Evolutionary conservation across 2,797 vertebrate genomes (phyloP).

Genomic region (Loriculus beryllinus): DNA sequence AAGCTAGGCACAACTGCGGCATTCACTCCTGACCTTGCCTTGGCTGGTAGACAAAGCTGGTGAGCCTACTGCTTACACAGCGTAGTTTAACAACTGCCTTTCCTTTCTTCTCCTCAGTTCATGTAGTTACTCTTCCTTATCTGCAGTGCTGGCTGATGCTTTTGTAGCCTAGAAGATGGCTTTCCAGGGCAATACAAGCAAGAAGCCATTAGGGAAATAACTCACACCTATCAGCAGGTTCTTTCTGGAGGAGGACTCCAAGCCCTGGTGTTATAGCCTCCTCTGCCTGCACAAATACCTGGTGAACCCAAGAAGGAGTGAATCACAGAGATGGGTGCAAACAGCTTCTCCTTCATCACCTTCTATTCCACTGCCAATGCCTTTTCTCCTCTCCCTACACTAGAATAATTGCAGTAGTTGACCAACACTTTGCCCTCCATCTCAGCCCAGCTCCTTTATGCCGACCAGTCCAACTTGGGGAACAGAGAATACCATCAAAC

Average conservation of each 20-base stretch:
- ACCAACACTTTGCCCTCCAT: not conserved
- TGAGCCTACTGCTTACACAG: not conserved
- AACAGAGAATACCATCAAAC: not conserved
- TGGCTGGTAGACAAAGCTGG: not conserved
- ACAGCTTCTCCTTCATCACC: not conserved
- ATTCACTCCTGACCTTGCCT: not conserved
- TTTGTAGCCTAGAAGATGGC: not conserved
- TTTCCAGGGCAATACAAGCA: slow-evolving; percentile 12
- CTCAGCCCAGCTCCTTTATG: not conserved
- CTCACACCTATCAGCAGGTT: slow-evolving; percentile 12
- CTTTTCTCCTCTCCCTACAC: not conserved
- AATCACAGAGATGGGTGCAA: not conserved
- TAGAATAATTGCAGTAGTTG: not conserved
- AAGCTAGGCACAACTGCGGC: not conserved
- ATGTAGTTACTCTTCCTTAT: not conserved
- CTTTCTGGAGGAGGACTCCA: not conserved
- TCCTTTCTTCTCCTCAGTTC: not conserved
- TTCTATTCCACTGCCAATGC: not conserved
- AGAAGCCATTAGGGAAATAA: slow-evolving; percentile 47
- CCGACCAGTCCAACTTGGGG: not conserved
- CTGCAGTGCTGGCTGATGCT: slow-evolving; percentile 8
- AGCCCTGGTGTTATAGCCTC: not conserved
- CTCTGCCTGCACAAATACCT: not conserved
- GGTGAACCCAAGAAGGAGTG: not conserved
- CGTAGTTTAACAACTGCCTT: not conserved